Evolutionary conservation across 2,113 vertebrate genomes (phyloP).

Genomic region (Abramis brama): DNA sequence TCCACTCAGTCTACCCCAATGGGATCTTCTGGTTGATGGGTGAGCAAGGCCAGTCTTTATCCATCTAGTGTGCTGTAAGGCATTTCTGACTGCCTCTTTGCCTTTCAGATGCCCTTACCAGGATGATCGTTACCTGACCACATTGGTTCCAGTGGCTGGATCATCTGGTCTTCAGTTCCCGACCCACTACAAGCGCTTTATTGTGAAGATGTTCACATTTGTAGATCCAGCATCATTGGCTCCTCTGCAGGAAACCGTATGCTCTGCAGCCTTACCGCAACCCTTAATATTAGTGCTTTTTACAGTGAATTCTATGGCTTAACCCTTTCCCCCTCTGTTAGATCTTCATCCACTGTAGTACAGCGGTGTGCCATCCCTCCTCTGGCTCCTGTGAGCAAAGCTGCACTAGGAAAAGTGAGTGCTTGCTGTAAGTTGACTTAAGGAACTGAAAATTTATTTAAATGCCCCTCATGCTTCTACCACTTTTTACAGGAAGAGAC

Average conservation of each 20-base stretch:
- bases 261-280: neutral
- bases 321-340: conserved; percentile 67
- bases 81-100: neutral
- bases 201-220: conserved; percentile 76
- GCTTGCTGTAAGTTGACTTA: too few species aligned
- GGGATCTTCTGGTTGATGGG: conserved; percentile 74
- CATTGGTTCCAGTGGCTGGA: conserved; percentile 47
- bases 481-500: conserved; percentile 61
- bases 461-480: neutral
- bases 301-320: neutral
- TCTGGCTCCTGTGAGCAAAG: conserved; percentile 12
- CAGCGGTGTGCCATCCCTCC: neutral
- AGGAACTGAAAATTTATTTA: too few species aligned
- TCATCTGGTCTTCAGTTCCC: conserved; percentile 58
- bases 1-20: conserved; percentile 65
- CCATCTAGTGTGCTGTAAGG: too few species aligned
- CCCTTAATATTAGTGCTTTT: neutral
- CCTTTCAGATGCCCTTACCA: conserved; percentile 65
- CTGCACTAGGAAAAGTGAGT: conserved; percentile 1
- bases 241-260: conserved; percentile 64
- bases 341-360: conserved; percentile 25
- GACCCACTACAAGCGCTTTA: conserved; percentile 65
- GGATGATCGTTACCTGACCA: conserved; percentile 66
- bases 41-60: conserved; percentile 47
- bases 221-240: neutral